Evolutionary conservation across 2,113 vertebrate species (phyloP), one percentile per base, ranked within the genome.

Genomic region (Xenus cinereus): DNA sequence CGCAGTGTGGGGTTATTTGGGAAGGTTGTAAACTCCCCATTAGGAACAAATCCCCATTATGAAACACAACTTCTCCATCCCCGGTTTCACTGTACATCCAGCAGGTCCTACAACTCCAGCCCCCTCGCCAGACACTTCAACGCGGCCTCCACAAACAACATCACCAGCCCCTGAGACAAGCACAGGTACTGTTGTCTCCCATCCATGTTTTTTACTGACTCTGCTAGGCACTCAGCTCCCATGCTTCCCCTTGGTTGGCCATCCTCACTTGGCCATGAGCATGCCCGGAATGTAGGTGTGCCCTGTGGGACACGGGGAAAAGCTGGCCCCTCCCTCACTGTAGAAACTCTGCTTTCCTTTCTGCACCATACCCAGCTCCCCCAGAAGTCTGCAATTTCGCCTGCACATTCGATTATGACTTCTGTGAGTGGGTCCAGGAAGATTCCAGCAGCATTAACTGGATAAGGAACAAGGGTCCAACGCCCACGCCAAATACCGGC

Each of bases 401-500:
- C 64, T 97, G 97, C 82, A 84, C 95, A 1, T 99, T 99, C 26
- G 98, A 98, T 22, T 43, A 71, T 0, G 93, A 93, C 57, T 59
- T 98, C 39, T 99, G 98, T 93, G 97, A 88, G 9, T 99, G 98
- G 98, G 81, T 95, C 35, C 98, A 97, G 90, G 91, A 97, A 32
- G 62, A 97, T 41, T 96, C 85, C 71, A 98, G 98, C 92, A 98
- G 97, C 93, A 98, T 98, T 96, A 97, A 98, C 84, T 99, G 99
- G 99, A 98, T 86, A 87, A 98, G 98, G 94, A 88, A 96, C 89
- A 98, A 97, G 60, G 99, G 98, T 26, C 76, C 98, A 45, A 99
- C 98, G 0, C 98, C 98, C 32, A 97, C 98, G 4, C 56, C 60
- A 43, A 28, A 93, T 28, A 98, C 98, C 8, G 98, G 98, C 43